Percentiles rank a stretch among this genome's conserved stretches.
phyloP scores from a whole-genome alignment of 2,888 invertebrate species.

The Siphonodentalium dalli region DNA sequence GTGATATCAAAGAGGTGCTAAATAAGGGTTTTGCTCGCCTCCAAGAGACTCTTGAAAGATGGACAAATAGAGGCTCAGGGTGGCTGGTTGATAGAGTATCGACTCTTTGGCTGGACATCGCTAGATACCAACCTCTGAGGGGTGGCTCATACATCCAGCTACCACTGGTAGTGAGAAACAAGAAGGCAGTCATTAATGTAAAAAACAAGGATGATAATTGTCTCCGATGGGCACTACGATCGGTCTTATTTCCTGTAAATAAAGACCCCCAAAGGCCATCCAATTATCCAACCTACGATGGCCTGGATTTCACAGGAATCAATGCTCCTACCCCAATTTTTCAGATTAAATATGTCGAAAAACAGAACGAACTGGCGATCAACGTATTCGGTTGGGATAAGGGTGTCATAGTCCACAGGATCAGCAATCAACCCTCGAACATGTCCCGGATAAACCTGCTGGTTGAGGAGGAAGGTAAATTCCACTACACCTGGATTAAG shows the following conservation, averaged over 20 bases:
- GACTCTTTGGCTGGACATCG: constrained; percentile 10
- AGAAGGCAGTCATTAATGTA: constrained; percentile 18
- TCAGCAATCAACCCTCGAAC: background rate
- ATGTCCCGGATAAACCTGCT: background rate
- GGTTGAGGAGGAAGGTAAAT: background rate
- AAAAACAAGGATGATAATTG: constrained; percentile 21
- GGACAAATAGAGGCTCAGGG: constrained; percentile 10
- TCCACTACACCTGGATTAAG: constrained; percentile 21
- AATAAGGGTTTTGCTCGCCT: background rate
- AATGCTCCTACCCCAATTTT: constrained; percentile 13
- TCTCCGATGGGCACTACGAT: constrained; percentile 8
- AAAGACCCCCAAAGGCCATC: background rate
- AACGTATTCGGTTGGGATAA: constrained; percentile 16
- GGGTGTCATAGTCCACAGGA: background rate
- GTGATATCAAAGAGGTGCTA: constrained; percentile 4
- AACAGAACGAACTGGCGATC: constrained; percentile 16
- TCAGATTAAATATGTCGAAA: constrained; percentile 9
- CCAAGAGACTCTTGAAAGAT: constrained; percentile 5
- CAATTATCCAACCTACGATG: background rate
- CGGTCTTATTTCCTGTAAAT: background rate
- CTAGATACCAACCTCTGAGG: constrained; percentile 8
- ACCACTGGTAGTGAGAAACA: constrained; percentile 9
- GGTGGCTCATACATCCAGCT: constrained; percentile 18
- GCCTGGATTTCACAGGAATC: constrained; percentile 9
- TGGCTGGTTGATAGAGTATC: constrained; percentile 8